Conservation (phyloP, 35 echinoderm and acorn worm genomes). For the Ptychodera flava region DNA sequence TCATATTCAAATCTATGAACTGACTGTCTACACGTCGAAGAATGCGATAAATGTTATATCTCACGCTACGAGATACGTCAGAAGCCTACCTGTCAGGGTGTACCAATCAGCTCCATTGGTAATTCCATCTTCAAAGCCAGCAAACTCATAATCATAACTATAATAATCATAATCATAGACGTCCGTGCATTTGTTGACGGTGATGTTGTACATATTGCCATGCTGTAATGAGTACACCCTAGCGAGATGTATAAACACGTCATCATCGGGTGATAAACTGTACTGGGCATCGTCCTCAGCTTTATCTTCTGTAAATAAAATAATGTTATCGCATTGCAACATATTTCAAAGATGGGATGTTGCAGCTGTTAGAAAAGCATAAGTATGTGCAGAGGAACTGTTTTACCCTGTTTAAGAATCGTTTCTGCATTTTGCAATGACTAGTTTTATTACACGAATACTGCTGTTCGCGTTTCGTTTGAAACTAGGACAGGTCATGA, state of each 20-base stretch:
- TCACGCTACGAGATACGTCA: background rate
- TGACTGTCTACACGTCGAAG: background rate
- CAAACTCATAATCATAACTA: slow-evolving; percentile 5
- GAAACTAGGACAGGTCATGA: too few relatives aligned
- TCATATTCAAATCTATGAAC: background rate
- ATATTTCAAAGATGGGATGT: too few relatives aligned
- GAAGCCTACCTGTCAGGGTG: slow-evolving; percentile 39
- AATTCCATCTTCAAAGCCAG: slow-evolving; percentile 71
- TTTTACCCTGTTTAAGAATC: background rate
- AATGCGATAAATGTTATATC: background rate
- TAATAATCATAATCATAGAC: background rate
- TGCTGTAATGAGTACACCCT: slow-evolving; percentile 69
- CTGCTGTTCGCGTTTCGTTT: background rate
- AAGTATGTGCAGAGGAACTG: too few relatives aligned
- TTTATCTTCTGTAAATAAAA: background rate
- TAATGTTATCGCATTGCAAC: background rate
- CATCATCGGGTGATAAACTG: slow-evolving; percentile 75
- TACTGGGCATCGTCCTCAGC: background rate
- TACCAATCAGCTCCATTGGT: slow-evolving; percentile 94
- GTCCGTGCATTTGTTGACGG: background rate
- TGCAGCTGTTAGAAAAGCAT: too few relatives aligned
- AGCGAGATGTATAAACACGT: slow-evolving; percentile 52
- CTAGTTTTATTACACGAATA: background rate
- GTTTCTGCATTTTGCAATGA: background rate
- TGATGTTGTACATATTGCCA: slow-evolving; percentile 26